phyloP scores from a whole-genome alignment of 2,113 vertebrate species.

The Phalacrocorax aristotelis region DNA sequence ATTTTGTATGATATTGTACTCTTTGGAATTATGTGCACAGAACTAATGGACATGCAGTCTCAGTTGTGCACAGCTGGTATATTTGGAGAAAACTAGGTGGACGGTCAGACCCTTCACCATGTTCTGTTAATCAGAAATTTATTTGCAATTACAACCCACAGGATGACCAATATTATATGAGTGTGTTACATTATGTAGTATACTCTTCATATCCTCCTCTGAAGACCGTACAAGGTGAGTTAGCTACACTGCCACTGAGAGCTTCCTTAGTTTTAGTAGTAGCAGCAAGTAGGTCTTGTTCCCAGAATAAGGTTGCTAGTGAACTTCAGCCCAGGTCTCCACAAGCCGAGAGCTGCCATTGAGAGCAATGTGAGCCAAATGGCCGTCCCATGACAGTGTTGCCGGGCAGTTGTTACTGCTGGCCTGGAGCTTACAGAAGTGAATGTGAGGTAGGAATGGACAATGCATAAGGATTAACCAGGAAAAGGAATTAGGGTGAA shows the following conservation, averaged over 20 bases:
- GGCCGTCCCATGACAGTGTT: background rate
- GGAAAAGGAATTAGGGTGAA: background rate
- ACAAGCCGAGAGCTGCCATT: background rate
- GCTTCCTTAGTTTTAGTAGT: background rate
- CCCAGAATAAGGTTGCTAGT: background rate
- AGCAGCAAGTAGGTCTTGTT: background rate
- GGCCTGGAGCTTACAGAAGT: background rate
- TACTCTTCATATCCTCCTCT: background rate
- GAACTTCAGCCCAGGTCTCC: background rate
- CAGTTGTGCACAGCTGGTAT: background rate
- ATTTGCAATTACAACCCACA: slow-evolving; percentile 16
- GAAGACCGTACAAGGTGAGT: background rate
- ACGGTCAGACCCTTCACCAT: background rate
- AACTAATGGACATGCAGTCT: slow-evolving; percentile 4
- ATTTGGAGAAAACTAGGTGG: slow-evolving; percentile 36
- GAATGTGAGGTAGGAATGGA: background rate
- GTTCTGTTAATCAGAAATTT: slow-evolving; percentile 7
- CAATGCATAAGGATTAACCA: background rate
- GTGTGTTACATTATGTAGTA: background rate
- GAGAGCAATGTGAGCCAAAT: background rate
- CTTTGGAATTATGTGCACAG: background rate
- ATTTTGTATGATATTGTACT: slow-evolving; percentile 3
- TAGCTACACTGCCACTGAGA: background rate
- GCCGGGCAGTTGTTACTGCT: background rate
- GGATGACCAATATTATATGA: background rate